phyloP scores from a whole-genome alignment of 1,140 invertebrate species.

The Pissodes strobi region DNA sequence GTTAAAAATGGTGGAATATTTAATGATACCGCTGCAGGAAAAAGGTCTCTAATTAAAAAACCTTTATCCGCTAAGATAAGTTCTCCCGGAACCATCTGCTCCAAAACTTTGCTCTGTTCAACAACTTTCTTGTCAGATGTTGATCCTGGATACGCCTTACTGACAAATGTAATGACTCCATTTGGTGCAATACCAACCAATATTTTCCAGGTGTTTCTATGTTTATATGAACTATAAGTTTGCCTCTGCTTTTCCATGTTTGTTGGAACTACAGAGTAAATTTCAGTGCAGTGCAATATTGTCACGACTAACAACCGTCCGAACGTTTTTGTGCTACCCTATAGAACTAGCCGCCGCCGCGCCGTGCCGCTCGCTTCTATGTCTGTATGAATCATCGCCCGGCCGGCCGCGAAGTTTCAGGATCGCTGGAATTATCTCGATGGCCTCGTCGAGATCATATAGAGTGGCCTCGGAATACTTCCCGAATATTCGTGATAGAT shows the following conservation, averaged over 20 bases:
- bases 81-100: conserved; percentile 31
- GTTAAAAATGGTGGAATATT: conserved; percentile 41
- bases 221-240: conserved; percentile 37
- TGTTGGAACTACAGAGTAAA: conserved; percentile 23
- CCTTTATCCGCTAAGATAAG: conserved; percentile 41
- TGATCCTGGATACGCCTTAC: conserved; percentile 34
- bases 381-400: too few relatives aligned
- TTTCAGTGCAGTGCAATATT: conserved; percentile 41
- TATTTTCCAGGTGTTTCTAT: conserved; percentile 33
- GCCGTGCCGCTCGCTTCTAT: too few relatives aligned
- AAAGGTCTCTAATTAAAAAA: conserved; percentile 37
- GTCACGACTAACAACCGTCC: too few relatives aligned
- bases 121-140: conserved; percentile 41
- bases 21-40: conserved; percentile 35
- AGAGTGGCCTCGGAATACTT: too few relatives aligned
- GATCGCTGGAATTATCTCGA: too few relatives aligned
- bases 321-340: too few relatives aligned
- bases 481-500: too few relatives aligned
- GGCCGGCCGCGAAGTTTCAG: too few relatives aligned
- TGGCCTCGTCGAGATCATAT: too few relatives aligned
- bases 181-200: conserved; percentile 41
- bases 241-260: conserved; percentile 29
- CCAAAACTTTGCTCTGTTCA: conserved; percentile 13
- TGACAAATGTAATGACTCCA: conserved; percentile 36
- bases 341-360: too few relatives aligned